phyloP scores from a whole-genome alignment of 2,888 invertebrate species.

The Ommatoiulus sabulosus region DNA sequence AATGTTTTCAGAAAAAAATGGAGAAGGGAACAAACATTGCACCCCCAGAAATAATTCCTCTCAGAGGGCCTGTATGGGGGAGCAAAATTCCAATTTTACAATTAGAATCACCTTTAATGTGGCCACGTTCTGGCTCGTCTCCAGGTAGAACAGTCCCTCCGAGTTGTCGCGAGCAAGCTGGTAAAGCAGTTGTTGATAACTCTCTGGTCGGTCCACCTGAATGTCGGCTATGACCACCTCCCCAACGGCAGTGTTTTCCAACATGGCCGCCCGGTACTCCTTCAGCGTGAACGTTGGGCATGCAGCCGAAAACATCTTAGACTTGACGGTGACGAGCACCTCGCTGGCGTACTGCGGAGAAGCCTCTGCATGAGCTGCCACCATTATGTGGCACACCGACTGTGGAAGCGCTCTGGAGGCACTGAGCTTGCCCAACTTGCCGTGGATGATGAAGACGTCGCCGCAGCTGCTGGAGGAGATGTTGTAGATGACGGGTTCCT shows the following conservation, averaged over 20 bases:
- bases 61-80: too few species aligned
- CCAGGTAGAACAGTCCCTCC: slow-evolving; percentile 60
- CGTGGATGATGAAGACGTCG: slow-evolving; percentile 45
- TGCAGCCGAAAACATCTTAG: slow-evolving; percentile 56
- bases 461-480: slow-evolving; percentile 60
- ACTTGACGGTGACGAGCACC: slow-evolving; percentile 53
- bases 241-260: slow-evolving; percentile 62
- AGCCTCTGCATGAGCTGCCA: slow-evolving; percentile 62
- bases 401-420: slow-evolving; percentile 61
- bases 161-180: slow-evolving; percentile 63
- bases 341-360: slow-evolving; percentile 48
- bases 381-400: slow-evolving; percentile 62
- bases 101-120: slow-evolving; percentile 59
- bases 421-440: slow-evolving; percentile 64
- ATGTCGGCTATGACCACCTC: slow-evolving; percentile 62
- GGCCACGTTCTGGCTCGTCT: slow-evolving; percentile 61
- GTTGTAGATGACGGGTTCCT: slow-evolving; percentile 62
- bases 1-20: too few species aligned
- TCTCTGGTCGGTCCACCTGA: slow-evolving; percentile 62
- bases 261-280: slow-evolving; percentile 63
- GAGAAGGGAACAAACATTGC: too few species aligned
- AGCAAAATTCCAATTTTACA: too few species aligned
- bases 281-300: slow-evolving; percentile 64
- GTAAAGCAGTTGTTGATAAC: slow-evolving; percentile 59
- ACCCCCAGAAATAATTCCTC: too few species aligned